These are phyloP conservation scores for Colletes gigas DNA, from an alignment of 1,140 invertebrate species.

Conservation along the genomic window DNA sequence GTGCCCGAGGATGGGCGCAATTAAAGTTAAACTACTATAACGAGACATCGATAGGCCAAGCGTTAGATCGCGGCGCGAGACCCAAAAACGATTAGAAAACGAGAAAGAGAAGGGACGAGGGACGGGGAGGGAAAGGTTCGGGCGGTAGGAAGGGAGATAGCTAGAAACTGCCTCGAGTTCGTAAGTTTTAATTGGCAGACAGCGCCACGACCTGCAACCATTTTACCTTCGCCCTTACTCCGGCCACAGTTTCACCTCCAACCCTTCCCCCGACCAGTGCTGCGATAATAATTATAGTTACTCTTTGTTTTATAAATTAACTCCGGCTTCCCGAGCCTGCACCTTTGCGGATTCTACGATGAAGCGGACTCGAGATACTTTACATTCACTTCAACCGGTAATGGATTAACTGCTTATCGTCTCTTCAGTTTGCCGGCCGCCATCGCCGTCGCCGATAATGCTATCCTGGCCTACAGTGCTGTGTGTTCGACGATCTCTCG, in stretches of 20 bases:
- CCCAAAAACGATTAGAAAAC: constrained; percentile 48
- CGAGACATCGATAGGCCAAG: constrained; percentile 57
- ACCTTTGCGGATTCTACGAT: constrained; percentile 28
- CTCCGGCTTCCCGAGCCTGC: constrained; percentile 23
- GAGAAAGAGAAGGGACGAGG: constrained; percentile 31
- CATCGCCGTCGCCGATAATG: neutral
- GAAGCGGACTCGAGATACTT: constrained; percentile 46
- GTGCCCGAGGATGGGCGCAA: constrained; percentile 29
- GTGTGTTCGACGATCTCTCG: neutral
- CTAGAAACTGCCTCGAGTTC: constrained; percentile 59
- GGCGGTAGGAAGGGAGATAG: constrained; percentile 45
- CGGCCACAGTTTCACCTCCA: constrained; percentile 20
- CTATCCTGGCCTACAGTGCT: neutral
- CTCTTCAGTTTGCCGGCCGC: constrained; percentile 1
- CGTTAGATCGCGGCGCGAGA: constrained; percentile 30
- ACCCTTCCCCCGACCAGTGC: constrained; percentile 20
- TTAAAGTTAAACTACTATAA: constrained; percentile 66
- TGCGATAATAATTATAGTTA: constrained; percentile 69
- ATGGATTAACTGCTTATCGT: constrained; percentile 74
- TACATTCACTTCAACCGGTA: constrained; percentile 71
- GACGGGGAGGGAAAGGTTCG: neutral
- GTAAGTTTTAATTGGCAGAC: constrained; percentile 72
- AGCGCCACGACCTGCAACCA: constrained; percentile 46
- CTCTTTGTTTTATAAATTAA: constrained; percentile 74
- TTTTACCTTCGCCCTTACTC: constrained; percentile 30